Percentiles rank a stretch among this genome's conserved stretches.
phyloP scores from a whole-genome alignment of 2,888 invertebrate species.

The Drosophila koepferae region DNA sequence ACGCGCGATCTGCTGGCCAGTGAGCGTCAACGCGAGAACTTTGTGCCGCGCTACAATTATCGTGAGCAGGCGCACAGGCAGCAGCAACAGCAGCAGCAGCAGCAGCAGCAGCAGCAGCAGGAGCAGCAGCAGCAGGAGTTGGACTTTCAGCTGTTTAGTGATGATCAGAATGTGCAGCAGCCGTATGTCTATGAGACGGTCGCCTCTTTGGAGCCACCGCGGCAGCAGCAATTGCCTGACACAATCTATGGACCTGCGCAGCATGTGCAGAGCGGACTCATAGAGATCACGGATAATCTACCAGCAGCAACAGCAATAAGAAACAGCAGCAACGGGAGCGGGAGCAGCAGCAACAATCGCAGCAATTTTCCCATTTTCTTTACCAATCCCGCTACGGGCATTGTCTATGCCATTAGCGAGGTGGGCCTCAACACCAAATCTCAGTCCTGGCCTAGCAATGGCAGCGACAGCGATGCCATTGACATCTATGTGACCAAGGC shows the following conservation, averaged over 20 bases:
- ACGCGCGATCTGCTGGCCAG: constrained; percentile 71
- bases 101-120: background rate
- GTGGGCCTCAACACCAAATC: constrained; percentile 62
- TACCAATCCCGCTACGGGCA: constrained; percentile 83
- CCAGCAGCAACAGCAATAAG: background rate
- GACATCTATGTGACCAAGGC: constrained; percentile 82
- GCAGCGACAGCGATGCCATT: constrained; percentile 50
- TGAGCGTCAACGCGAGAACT: constrained; percentile 48
- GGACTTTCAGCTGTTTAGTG: constrained; percentile 66
- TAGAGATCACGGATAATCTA: constrained; percentile 46
- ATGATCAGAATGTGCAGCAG: constrained; percentile 38
- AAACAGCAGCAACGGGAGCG: background rate
- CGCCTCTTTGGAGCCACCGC: background rate
- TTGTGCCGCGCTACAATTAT: constrained; percentile 75
- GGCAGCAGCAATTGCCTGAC: background rate
- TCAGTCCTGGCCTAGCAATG: constrained; percentile 16
- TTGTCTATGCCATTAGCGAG: constrained; percentile 83
- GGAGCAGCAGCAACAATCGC: background rate
- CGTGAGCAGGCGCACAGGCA: constrained; percentile 21
- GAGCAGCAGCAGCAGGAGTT: constrained; percentile 38
- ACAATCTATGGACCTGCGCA: constrained; percentile 8
- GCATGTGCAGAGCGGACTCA: constrained; percentile 58
- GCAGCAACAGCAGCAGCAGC: constrained; percentile 31
- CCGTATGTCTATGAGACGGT: constrained; percentile 53
- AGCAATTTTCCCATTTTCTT: constrained; percentile 82